Evolutionary conservation across 2,797 vertebrate genomes (phyloP).

Genomic region (Notolepis coatsorum): DNA sequence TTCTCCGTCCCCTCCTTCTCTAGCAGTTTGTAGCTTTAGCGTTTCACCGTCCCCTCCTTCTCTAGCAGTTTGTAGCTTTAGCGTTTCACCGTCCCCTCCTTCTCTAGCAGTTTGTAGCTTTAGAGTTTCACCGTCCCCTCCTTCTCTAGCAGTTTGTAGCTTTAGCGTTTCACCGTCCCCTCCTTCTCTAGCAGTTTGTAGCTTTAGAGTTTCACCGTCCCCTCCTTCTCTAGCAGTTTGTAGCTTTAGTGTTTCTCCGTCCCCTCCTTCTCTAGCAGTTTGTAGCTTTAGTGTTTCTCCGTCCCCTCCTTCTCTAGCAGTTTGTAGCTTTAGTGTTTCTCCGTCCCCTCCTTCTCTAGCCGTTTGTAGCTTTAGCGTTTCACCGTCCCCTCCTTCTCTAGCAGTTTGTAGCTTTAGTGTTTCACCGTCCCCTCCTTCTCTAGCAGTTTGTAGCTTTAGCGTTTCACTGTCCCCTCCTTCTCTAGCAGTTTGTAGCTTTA

Average conservation of each 20-base stretch:
- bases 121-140: slow-evolving; percentile 65
- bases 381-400: slow-evolving; percentile 44
- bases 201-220: slow-evolving; percentile 70
- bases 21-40: slow-evolving; percentile 49
- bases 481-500: slow-evolving; percentile 45
- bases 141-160: slow-evolving; percentile 29
- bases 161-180: slow-evolving; percentile 68
- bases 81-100: slow-evolving; percentile 63
- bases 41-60: slow-evolving; percentile 60
- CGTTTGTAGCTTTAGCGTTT: slow-evolving; percentile 62
- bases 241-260: slow-evolving; percentile 70
- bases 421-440: slow-evolving; percentile 57
- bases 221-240: slow-evolving; percentile 21
- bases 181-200: slow-evolving; percentile 25
- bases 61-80: slow-evolving; percentile 45
- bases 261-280: slow-evolving; percentile 15
- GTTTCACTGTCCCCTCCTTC: slow-evolving; percentile 58
- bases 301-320: slow-evolving; percentile 13
- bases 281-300: slow-evolving; percentile 69
- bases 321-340: slow-evolving; percentile 66
- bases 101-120: slow-evolving; percentile 41
- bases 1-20: slow-evolving; percentile 57
- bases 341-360: slow-evolving; percentile 33
- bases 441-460: slow-evolving; percentile 49
- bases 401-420: slow-evolving; percentile 54